phyloP scores from a whole-genome alignment of 2,797 vertebrate genomes.

The Oceanodroma leucorhoa region DNA sequence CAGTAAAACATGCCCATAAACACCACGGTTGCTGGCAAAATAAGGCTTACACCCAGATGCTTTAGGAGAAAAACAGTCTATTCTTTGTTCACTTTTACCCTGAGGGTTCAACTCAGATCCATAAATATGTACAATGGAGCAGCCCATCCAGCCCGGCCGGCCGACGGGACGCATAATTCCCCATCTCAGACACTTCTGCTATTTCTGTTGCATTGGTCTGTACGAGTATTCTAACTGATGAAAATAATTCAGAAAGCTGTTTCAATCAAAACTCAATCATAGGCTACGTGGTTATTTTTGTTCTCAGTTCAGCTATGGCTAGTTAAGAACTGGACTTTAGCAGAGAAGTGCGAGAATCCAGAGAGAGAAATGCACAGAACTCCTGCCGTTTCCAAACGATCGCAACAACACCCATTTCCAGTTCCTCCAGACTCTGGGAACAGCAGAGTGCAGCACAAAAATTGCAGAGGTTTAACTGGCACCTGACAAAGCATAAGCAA shows the following conservation, averaged over 20 bases:
- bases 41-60: constrained; percentile 75
- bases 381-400: not conserved
- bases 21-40: constrained; percentile 77
- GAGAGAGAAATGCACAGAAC: not conserved
- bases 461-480: not conserved
- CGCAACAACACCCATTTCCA: not conserved
- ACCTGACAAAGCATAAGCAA: not conserved
- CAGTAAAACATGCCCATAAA: constrained; percentile 83
- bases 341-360: not conserved
- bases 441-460: not conserved
- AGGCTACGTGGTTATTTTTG: not conserved
- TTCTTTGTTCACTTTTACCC: constrained; percentile 72
- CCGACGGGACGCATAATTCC: not conserved
- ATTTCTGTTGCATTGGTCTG: not conserved
- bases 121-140: constrained; percentile 42
- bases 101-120: constrained; percentile 55
- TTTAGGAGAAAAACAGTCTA: constrained; percentile 67
- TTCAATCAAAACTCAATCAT: not conserved
- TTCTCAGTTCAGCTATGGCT: not conserved
- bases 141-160: not conserved
- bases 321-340: not conserved
- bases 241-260: not conserved
- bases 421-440: not conserved
- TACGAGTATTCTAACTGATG: not conserved
- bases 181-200: not conserved